Evolutionary conservation across 37 sponge, comb jelly and placozoan genomes (phyloP), one percentile per base, ranked within the genome.

Genomic region (Geodia barretti): DNA sequence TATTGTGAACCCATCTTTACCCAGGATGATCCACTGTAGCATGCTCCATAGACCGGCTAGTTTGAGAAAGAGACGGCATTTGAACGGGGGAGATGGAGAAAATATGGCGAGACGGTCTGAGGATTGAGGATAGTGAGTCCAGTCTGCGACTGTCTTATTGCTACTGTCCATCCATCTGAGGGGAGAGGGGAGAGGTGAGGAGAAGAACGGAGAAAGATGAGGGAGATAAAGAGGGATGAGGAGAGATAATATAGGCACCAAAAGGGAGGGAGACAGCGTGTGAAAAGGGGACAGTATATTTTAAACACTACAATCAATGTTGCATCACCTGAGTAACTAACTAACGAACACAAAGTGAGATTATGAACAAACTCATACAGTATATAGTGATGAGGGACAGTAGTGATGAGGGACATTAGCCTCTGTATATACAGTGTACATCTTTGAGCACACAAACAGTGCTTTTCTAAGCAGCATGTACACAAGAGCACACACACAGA

Each of bases 191-290:
- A 38, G 41, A n/a, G 14, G 73, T 35, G 36, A 19, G 64, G 11
- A 30, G 29, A 30, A 30, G 64, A 35, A 40, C 42, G n/a, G n/a
- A n/a, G n/a, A n/a, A 77, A 26, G 41, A 37, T 60, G 39, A 11
- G 38, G 62, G 83, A 41, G 41, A 65, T 60, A 35, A 40, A 47
- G 63, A 39, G 9, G 11, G 43, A 25, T 34, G 24, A 17, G 42
- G 82, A 61, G 70, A 70, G 39, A 59, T 38, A 26, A 33, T 34
- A 60, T 14, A 72, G 39, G 60, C 58, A 19, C 59, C 39, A 47
- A 39, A 70, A 79, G 79, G 38, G 39, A 60, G 60, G 26, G 72
- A 58, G 61, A 54, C 66, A 63, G 73, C 19, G 74, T 8, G 74
- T 5, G 41, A 73, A 64, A 29, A 65, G 30, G 39, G n/a, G n/a